Evolutionary conservation across 2,797 vertebrate genomes (phyloP).

Genomic region (Siniperca obscura): DNA sequence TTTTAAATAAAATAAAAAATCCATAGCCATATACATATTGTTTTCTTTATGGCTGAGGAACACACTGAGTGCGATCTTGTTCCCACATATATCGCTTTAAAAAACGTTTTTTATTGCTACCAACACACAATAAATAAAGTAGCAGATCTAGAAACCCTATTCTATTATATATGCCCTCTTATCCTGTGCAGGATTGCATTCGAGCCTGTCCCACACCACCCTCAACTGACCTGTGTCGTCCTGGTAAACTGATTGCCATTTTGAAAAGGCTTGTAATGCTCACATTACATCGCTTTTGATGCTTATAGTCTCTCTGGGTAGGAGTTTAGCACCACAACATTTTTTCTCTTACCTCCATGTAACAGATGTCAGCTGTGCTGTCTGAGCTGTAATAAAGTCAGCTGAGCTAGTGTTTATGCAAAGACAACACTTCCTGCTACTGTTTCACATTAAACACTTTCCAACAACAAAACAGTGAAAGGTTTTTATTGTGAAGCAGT

Average conservation of each 20-base stretch:
- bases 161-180: background rate
- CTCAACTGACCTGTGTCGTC: too few relatives aligned
- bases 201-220: background rate
- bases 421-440: slow-evolving; percentile 1
- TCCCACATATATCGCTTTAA: background rate
- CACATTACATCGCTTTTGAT: background rate
- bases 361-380: background rate
- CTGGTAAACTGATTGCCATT: background rate
- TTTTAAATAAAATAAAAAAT: background rate
- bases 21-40: background rate
- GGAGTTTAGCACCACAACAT: background rate
- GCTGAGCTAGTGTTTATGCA: background rate
- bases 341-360: background rate
- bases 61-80: background rate
- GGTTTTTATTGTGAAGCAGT: background rate
- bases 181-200: background rate
- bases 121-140: background rate
- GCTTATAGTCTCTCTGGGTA: background rate
- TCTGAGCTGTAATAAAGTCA: background rate
- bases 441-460: slow-evolving; percentile 3
- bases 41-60: background rate
- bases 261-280: background rate
- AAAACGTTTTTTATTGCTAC: background rate
- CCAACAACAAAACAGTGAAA: background rate
- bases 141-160: background rate